phyloP scores from a whole-genome alignment of 2,797 vertebrate genomes.

The Pagetopsis macropterus region DNA sequence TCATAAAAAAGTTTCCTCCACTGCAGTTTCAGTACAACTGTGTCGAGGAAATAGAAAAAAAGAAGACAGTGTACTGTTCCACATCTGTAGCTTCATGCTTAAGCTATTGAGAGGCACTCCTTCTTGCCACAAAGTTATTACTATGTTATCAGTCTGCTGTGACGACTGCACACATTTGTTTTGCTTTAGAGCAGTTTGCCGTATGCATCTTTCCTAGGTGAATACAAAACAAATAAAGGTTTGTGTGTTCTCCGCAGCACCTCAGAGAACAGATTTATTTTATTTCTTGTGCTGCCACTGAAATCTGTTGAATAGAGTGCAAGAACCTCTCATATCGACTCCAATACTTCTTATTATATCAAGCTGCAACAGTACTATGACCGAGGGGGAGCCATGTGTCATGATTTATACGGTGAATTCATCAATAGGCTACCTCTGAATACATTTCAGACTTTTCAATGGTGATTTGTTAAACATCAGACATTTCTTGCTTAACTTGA shows the following conservation, averaged over 20 bases:
- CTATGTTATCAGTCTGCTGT: neutral
- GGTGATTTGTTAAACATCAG: too few species aligned
- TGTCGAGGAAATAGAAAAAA: neutral
- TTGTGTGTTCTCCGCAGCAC: neutral
- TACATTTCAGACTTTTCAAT: too few species aligned
- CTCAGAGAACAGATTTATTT: neutral
- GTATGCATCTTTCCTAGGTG: neutral
- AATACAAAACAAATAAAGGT: neutral
- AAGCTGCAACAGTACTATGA: neutral
- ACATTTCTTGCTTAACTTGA: too few species aligned
- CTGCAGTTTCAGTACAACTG: neutral
- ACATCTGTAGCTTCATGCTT: neutral
- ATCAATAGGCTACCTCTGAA: neutral
- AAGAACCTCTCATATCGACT: neutral
- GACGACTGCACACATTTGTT: neutral
- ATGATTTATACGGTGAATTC: neutral
- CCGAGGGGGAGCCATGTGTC: neutral
- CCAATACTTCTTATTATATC: neutral
- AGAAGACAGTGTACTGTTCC: neutral
- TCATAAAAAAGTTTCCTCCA: constrained; percentile 5
- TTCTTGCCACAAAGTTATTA: neutral
- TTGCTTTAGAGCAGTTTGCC: neutral
- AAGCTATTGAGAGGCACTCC: neutral
- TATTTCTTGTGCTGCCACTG: neutral
- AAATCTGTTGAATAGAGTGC: neutral